These are phyloP conservation scores for Phylloscopus whistleri DNA, from an alignment of 2,113 vertebrate genomes.

Conservation along the genomic window DNA sequence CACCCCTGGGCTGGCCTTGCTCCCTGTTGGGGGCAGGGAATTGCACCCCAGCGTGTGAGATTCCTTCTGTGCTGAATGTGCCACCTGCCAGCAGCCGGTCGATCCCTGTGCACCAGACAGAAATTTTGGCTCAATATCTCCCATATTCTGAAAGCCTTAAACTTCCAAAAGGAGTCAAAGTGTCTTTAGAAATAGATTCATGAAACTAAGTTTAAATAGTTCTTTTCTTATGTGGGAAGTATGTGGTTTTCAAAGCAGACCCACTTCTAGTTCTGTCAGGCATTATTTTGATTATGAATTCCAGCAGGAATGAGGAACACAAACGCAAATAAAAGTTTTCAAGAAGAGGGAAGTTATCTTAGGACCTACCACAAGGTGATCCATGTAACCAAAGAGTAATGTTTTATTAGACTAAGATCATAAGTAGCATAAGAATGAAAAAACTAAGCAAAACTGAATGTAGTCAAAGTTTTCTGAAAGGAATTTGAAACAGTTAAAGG, in stretches of 20 bases:
- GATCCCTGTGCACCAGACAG: accelerated
- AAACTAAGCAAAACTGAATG: not conserved
- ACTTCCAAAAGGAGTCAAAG: not conserved
- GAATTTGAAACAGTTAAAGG: not conserved
- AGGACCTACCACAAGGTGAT: not conserved
- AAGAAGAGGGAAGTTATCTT: not conserved
- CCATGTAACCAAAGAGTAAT: not conserved
- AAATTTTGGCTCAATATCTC: not conserved
- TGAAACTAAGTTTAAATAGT: not conserved
- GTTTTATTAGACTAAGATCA: not conserved
- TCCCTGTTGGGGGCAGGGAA: accelerated
- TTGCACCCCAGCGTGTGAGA: accelerated
- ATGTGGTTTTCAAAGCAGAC: not conserved
- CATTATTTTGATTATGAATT: not conserved
- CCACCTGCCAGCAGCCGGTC: accelerated
- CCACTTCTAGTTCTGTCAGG: not conserved
- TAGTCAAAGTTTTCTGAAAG: not conserved
- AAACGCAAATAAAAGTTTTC: not conserved
- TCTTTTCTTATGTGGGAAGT: not conserved
- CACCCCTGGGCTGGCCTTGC: accelerated
- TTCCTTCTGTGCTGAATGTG: not conserved
- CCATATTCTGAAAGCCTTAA: not conserved
- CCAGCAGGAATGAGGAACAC: not conserved
- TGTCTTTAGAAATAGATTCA: not conserved
- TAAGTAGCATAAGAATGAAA: not conserved